Conservation (phyloP, 2,797 vertebrate genomes). For the Anolis apletophallus region DNA sequence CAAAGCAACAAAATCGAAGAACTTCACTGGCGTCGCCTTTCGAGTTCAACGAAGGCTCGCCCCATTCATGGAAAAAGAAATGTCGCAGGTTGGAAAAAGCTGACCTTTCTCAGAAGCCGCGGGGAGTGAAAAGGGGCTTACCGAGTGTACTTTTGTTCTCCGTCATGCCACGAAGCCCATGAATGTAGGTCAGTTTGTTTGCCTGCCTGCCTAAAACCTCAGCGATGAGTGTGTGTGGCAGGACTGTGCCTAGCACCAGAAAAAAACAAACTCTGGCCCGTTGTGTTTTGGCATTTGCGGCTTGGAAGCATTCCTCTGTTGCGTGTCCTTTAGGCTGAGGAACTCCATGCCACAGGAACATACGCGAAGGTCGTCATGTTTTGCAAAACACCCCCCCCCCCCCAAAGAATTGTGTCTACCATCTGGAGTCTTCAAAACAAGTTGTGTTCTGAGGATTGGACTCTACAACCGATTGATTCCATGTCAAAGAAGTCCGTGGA, state of each 20-base stretch:
- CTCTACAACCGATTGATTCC: no score
- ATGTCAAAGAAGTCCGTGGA: no score
- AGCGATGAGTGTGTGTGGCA: neutral
- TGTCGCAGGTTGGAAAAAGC: neutral
- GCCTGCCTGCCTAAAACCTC: neutral
- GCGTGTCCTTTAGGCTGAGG: no score
- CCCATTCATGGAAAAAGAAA: neutral
- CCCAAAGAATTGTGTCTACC: accelerated
- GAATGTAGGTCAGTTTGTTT: neutral
- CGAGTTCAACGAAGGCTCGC: neutral
- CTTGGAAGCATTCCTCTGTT: no score
- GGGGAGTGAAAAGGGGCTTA: no score
- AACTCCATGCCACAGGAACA: no score
- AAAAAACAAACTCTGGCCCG: neutral
- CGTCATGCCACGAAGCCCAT: neutral
- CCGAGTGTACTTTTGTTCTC: neutral
- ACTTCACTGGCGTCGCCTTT: neutral
- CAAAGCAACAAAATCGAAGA: neutral
- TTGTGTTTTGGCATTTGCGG: neutral
- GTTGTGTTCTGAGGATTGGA: no score
- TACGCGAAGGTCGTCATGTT: no score
- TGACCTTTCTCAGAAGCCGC: neutral
- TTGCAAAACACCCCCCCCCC: no score
- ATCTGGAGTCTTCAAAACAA: no score
- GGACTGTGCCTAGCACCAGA: neutral